Evolutionary conservation across 2,888 invertebrate genomes (phyloP).

Genomic region (Noctuana brunneofusca): DNA sequence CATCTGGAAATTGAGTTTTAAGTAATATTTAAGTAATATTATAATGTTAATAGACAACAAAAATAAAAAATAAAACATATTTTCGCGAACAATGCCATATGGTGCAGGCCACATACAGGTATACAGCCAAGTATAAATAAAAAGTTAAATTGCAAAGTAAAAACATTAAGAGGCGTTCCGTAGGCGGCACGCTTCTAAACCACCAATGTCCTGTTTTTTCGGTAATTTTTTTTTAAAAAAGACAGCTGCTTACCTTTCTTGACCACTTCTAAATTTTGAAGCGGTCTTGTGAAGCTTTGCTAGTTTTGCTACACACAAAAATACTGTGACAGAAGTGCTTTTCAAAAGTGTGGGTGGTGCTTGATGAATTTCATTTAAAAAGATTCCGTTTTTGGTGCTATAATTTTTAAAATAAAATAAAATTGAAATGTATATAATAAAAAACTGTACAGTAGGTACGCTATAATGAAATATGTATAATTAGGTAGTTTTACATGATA

Average conservation of each 20-base stretch:
- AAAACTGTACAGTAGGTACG: no score
- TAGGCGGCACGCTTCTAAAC: slow-evolving; percentile 74
- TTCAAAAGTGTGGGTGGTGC: slow-evolving; percentile 18
- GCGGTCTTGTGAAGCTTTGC: slow-evolving; percentile 65
- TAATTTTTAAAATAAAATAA: no score
- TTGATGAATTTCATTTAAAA: no score
- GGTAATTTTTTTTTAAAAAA: slow-evolving; percentile 48
- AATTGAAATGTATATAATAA: no score
- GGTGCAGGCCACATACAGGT: slow-evolving; percentile 53
- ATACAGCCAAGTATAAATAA: slow-evolving; percentile 47
- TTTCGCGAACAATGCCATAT: slow-evolving; percentile 48
- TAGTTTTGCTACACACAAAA: no score
- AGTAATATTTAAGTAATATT: no score
- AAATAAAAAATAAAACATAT: background rate
- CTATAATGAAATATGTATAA: no score
- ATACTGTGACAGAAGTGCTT: slow-evolving; percentile 61
- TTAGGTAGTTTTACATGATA: no score
- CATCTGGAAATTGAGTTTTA: no score
- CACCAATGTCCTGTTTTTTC: slow-evolving; percentile 60
- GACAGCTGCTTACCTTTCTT: slow-evolving; percentile 72
- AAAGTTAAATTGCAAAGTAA: slow-evolving; percentile 61
- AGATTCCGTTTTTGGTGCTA: no score
- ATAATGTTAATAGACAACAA: background rate
- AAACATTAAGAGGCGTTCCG: slow-evolving; percentile 62
- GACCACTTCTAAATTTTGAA: slow-evolving; percentile 69